Evolutionary conservation across 2,888 invertebrate species (phyloP).

Genomic region (Thymelicus lineola): DNA sequence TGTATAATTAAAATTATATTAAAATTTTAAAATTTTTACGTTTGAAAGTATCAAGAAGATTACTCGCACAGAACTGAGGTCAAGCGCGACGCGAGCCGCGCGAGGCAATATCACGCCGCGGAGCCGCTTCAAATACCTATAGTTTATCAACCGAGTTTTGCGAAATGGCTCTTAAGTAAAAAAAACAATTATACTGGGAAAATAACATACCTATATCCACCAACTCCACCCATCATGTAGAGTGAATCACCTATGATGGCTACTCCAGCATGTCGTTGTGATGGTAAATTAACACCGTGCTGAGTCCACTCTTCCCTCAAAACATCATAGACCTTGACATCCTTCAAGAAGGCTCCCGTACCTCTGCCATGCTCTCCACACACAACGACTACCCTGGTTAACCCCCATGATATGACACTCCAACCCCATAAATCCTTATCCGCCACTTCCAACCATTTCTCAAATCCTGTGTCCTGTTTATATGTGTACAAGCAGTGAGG

Average conservation of each 20-base stretch:
- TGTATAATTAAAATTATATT: no score
- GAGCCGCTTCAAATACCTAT: no score
- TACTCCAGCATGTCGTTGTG: slow-evolving; percentile 67
- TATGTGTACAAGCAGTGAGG: slow-evolving; percentile 65
- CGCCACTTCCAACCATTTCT: slow-evolving; percentile 67
- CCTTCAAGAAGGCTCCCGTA: slow-evolving; percentile 65
- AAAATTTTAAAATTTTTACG: no score
- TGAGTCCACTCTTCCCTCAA: slow-evolving; percentile 64
- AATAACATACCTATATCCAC: slow-evolving; percentile 67
- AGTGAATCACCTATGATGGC: slow-evolving; percentile 61
- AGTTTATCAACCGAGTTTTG: no score
- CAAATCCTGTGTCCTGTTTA: slow-evolving; percentile 56
- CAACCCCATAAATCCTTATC: slow-evolving; percentile 76
- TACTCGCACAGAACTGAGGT: no score
- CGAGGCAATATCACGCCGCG: no score
- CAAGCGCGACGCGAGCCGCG: no score
- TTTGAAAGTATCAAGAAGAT: no score
- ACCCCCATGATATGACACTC: slow-evolving; percentile 68
- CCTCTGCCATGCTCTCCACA: slow-evolving; percentile 74
- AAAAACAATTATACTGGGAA: no score
- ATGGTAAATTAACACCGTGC: slow-evolving; percentile 67
- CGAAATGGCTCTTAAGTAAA: no score
- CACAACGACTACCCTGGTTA: slow-evolving; percentile 64
- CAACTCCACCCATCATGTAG: slow-evolving; percentile 73
- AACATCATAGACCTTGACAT: slow-evolving; percentile 70